A percentile compares a stretch with the other conserved stretches of the same genome.
Evolutionary conservation across 2,888 invertebrate species (phyloP).

Genomic region (Corbicula japonica): DNA sequence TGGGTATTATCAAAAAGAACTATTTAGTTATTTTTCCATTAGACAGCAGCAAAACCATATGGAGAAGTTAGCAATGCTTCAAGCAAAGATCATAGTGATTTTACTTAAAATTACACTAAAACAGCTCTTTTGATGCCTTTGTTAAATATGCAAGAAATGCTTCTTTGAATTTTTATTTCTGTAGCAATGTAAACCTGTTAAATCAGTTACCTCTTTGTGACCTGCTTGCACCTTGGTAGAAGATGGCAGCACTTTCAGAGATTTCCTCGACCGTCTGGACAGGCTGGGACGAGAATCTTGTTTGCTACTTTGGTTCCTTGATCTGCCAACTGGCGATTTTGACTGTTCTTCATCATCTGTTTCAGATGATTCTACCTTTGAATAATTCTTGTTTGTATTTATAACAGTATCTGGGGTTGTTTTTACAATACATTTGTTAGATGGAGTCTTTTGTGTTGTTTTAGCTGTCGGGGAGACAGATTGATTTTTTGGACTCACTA

Average conservation of each 20-base stretch:
- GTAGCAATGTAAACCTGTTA: too few species aligned
- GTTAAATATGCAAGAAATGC: too few species aligned
- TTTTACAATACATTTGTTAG: neutral
- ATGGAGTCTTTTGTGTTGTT: slow-evolving; percentile 1
- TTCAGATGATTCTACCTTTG: neutral
- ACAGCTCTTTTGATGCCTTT: too few species aligned
- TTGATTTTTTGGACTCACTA: slow-evolving; percentile 27
- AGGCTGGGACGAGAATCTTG: neutral
- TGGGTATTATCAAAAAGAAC: too few species aligned
- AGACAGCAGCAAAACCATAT: too few species aligned
- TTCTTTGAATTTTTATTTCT: too few species aligned
- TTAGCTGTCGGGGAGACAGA: neutral
- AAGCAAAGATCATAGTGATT: too few species aligned
- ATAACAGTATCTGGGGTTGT: slow-evolving; percentile 50
- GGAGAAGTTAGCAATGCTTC: too few species aligned
- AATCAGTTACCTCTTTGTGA: slow-evolving; percentile 22
- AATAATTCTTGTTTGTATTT: slow-evolving; percentile 1
- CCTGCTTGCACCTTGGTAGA: slow-evolving; percentile 35
- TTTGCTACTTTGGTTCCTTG: neutral
- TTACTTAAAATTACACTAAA: too few species aligned
- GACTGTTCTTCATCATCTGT: neutral
- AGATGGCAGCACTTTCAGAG: slow-evolving; percentile 56
- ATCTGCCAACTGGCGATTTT: neutral
- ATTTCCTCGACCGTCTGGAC: slow-evolving; percentile 50
- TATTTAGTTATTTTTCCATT: too few species aligned